Evolutionary conservation across 1,140 invertebrate genomes (phyloP), one percentile per base, ranked within the genome.

Genomic region (Heliothis subflexa): DNA sequence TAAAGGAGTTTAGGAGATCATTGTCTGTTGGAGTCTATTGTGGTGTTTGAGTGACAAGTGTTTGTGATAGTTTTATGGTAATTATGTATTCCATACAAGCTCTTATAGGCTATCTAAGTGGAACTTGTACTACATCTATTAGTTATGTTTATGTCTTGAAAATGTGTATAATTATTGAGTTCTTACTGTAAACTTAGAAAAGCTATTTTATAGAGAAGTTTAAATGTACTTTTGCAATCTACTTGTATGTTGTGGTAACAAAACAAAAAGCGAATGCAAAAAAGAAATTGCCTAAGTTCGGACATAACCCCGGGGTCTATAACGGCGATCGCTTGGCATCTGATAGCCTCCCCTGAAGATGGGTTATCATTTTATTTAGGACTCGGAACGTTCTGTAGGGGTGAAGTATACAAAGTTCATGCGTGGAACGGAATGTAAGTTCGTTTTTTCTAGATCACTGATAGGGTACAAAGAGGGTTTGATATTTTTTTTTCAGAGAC

Each of bases 331-430:
- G 64, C 47, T 68, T 52, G 64, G 64, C 64, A 68, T 68, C 47
- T 50, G 64, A 68, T 68, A 68, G 64, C 18, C 18, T 11, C 47
- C 61, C 61, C 33, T 64, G 40, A 64, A 64, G 61, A 68, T 68
- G 64, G 50, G 64, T 68, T 28, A 68, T 64, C 61, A 64, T 64
- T 64, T 64, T 64, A 64, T 64, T 64, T 40, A 64, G 61, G 61
- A 64, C 40, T 18, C 12, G 12, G 9, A 64, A 64, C 33, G 61
- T 18, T 45, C 16, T 1, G 33, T 21, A 64, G n/a, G 61, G 61
- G 61, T 64, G 61, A 64, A 21, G 16, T 18, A 64, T 16, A 62
- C 9, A 16, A 45, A 64, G 61, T 64, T 64, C 61, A 64, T 47
- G 61, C 11, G 40, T 40, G 59, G 16, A 18, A 40, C 40, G 61